A percentile compares a stretch with the other conserved stretches of the same genome.
phyloP scores from a whole-genome alignment of 2,113 vertebrate genomes.

The Zeus faber region DNA sequence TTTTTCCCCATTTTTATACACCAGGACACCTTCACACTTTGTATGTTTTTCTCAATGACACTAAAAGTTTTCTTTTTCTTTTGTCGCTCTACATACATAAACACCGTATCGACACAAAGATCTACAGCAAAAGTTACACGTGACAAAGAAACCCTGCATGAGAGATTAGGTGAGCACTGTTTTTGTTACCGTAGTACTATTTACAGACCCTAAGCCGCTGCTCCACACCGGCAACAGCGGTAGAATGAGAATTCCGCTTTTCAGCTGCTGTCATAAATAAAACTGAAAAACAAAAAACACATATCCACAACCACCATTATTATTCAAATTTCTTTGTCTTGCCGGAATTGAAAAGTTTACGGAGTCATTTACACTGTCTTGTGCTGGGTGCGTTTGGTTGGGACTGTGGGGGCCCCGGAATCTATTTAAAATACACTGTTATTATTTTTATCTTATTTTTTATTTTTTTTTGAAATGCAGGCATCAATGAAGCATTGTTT shows the following conservation, averaged over 20 bases:
- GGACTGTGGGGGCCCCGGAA: too few relatives aligned
- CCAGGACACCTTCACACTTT: slow-evolving; percentile 42
- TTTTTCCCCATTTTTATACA: slow-evolving; percentile 44
- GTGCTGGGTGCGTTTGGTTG: too few relatives aligned
- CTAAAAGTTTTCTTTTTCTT: slow-evolving; percentile 32
- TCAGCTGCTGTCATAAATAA: not conserved
- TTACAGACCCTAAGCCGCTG: slow-evolving; percentile 52
- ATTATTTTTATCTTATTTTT: too few relatives aligned
- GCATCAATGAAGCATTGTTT: too few relatives aligned
- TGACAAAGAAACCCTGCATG: slow-evolving; percentile 58
- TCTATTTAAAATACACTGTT: too few relatives aligned
- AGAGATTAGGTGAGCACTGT: slow-evolving; percentile 61
- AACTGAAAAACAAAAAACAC: slow-evolving; percentile 13
- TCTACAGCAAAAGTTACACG: slow-evolving; percentile 67
- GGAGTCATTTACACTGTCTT: not conserved
- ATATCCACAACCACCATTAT: slow-evolving; percentile 24
- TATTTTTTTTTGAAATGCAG: too few relatives aligned
- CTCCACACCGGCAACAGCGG: slow-evolving; percentile 21
- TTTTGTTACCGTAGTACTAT: slow-evolving; percentile 51
- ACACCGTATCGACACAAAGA: slow-evolving; percentile 64
- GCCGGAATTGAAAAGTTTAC: not conserved
- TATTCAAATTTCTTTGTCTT: slow-evolving; percentile 4
- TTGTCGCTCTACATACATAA: slow-evolving; percentile 65
- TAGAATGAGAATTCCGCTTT: slow-evolving; percentile 10
- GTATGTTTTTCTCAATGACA: slow-evolving; percentile 50